phyloP scores from a whole-genome alignment of 2,797 vertebrate genomes.

The Heterohyrax brucei region DNA sequence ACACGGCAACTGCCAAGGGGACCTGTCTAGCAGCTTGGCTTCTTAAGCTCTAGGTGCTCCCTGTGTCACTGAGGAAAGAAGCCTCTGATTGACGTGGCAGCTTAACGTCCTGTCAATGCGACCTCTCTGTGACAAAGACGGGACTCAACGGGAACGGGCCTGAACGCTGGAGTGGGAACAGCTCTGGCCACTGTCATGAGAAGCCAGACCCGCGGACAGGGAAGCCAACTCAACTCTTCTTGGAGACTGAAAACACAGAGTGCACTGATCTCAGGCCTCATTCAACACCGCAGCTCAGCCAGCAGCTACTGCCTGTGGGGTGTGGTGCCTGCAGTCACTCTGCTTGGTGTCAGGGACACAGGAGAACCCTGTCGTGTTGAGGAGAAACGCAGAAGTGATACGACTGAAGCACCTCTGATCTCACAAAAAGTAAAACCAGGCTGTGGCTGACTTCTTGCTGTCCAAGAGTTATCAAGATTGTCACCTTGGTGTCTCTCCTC shows the following conservation, averaged over 20 bases:
- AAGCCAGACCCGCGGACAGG: not conserved
- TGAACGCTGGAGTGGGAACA: no score
- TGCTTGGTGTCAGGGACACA: not conserved
- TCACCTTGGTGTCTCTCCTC: constrained; percentile 10
- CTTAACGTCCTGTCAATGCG: not conserved
- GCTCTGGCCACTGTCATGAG: no score
- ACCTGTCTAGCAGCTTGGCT: not conserved
- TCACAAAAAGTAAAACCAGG: not conserved
- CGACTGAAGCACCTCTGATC: not conserved
- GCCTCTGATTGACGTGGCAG: not conserved
- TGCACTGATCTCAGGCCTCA: not conserved
- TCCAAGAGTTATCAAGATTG: not conserved
- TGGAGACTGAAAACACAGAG: not conserved
- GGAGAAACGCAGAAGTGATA: not conserved
- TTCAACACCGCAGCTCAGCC: not conserved
- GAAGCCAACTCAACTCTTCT: not conserved
- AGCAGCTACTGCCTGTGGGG: not conserved
- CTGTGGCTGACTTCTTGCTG: not conserved
- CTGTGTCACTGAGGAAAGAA: not conserved
- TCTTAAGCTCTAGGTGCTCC: not conserved
- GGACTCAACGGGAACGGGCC: not conserved
- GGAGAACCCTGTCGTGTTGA: not conserved
- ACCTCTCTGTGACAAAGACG: no score
- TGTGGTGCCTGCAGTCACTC: not conserved
- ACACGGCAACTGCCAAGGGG: not conserved